A percentile compares a stretch with the other conserved stretches of the same genome.
phyloP scores from a whole-genome alignment of 2,113 vertebrate genomes.

The Actenoides lindsayi region DNA sequence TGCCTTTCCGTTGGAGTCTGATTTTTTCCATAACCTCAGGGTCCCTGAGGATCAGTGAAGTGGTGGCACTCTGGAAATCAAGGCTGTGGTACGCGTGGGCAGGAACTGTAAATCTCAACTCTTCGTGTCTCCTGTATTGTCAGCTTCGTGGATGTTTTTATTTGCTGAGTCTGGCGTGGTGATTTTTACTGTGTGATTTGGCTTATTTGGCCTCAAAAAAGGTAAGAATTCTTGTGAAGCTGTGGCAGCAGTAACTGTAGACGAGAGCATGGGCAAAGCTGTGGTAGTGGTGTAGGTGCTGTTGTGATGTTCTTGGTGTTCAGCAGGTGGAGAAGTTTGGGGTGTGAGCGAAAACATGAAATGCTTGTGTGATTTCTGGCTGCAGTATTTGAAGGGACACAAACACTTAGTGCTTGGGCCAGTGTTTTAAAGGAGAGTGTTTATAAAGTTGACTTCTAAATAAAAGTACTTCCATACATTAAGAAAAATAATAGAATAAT shows the following conservation, averaged over 20 bases:
- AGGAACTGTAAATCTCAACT: neutral
- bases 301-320: neutral
- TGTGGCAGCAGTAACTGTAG: neutral
- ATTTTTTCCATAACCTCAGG: neutral
- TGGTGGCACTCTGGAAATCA: neutral
- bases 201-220: neutral
- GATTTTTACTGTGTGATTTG: neutral
- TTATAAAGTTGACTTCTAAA: neutral
- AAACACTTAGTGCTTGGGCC: neutral
- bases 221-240: neutral
- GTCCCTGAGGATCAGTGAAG: neutral
- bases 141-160: neutral
- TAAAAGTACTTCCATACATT: neutral
- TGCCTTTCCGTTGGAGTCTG: neutral
- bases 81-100: no score
- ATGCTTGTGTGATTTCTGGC: neutral
- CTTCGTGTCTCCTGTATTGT: accelerated
- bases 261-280: neutral
- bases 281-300: neutral
- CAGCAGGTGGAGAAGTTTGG: neutral
- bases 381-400: neutral
- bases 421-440: neutral
- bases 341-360: neutral
- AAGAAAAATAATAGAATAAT: neutral
- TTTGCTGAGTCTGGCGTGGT: neutral